These are phyloP conservation scores for Torymus tubicola DNA, from an alignment of 2,888 invertebrate genomes.

Conservation along the genomic window DNA sequence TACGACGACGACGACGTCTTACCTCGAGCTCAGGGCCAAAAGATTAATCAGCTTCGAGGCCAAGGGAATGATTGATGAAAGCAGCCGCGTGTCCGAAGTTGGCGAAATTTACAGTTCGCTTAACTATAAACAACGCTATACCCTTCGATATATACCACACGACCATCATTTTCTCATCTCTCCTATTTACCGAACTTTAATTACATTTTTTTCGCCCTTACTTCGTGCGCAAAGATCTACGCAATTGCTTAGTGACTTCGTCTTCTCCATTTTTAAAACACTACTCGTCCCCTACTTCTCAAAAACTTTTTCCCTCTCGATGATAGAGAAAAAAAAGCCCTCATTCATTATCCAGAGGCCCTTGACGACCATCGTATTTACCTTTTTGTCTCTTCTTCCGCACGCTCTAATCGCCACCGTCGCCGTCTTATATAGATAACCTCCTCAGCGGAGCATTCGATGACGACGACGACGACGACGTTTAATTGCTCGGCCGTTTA, in stretches of 20 bases:
- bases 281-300: too few relatives aligned
- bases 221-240: background rate
- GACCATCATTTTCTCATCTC: too few relatives aligned
- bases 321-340: too few relatives aligned
- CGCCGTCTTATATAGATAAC: too few relatives aligned
- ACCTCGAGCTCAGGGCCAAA: background rate
- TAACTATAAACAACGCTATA: too few relatives aligned
- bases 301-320: too few relatives aligned
- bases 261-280: too few relatives aligned
- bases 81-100: background rate
- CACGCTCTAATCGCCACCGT: too few relatives aligned
- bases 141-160: too few relatives aligned
- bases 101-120: background rate
- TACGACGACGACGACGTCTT: background rate
- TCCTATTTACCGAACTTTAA: background rate
- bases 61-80: background rate
- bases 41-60: background rate
- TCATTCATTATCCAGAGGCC: constrained; percentile 15
- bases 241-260: too few relatives aligned
- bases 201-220: background rate
- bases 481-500: constrained; percentile 34
- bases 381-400: background rate
- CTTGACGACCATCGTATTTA: constrained; percentile 21
- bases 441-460: too few relatives aligned
- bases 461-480: constrained; percentile 1